Base-by-base conservation (phyloP, 53 echinoderm and acorn worm species). In the Crossaster papposus region DNA sequence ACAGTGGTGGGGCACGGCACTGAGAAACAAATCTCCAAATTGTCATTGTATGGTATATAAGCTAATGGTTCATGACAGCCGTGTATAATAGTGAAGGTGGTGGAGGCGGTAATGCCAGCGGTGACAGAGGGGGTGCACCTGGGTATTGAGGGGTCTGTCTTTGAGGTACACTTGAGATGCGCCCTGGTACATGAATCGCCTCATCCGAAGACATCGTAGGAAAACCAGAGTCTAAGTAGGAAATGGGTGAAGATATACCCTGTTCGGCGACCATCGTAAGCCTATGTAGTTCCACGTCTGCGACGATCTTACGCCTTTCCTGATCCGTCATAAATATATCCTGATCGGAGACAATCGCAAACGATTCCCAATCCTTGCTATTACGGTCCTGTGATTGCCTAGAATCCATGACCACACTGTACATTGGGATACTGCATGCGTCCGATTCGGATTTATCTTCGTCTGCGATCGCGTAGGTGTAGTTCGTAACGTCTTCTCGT, bases 321-420 rank as follows among this genome's bases (percentile, higher is more conserved):
- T 68, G n/a, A 28, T 15, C 62, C 62, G 12, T 62, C 62, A 68
- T 28, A 26, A 5, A 28, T n/a, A 26, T 68, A 26, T 68, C 68
- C 68, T 68, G 68, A 68, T 68, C 29, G 28, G 79, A 24, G 54
- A 79, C 55, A 14, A 30, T 15, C 30, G 29, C 32, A 54, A 54
- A 68, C 68, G 28, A 9, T 68, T 28, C 68, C 24, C 11, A 28
- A 68, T 26, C 28, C 28, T n/a, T n/a, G n/a, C n/a, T n/a, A n/a
- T n/a, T n/a, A n/a, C n/a, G n/a, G n/a, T n/a, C n/a, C n/a, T n/a
- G n/a, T n/a, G n/a, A n/a, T n/a, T n/a, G n/a, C n/a, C n/a, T n/a
- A n/a, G n/a, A n/a, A n/a, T n/a, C n/a, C n/a, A n/a, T n/a, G 0
- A 78, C 78, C 78, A 80, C 36, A 30, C 80, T 80, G 55, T 80